phyloP scores from a whole-genome alignment of 2,113 vertebrate genomes.

The Emydura subglobosa region DNA sequence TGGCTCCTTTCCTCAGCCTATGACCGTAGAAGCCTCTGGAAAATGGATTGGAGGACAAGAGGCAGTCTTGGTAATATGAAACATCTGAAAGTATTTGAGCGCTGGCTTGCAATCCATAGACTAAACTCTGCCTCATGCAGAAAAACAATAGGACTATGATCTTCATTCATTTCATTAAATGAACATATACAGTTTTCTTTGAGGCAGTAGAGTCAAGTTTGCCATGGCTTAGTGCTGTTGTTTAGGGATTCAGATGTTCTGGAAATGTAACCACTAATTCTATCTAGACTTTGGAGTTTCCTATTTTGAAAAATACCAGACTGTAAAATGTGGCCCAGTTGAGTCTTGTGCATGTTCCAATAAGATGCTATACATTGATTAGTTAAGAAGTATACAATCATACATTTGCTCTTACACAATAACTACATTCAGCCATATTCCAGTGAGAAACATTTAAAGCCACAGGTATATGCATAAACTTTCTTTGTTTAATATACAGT shows the following conservation, averaged over 20 bases:
- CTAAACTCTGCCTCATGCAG: slow-evolving; percentile 67
- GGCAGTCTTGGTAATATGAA: slow-evolving; percentile 71
- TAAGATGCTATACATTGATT: no score
- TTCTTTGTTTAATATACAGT: no score
- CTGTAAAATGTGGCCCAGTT: no score
- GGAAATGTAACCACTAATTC: no score
- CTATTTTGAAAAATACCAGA: no score
- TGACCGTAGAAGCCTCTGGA: slow-evolving; percentile 59
- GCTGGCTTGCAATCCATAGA: slow-evolving; percentile 57
- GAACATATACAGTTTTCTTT: slow-evolving; percentile 66
- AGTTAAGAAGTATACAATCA: no score
- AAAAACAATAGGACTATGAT: slow-evolving; percentile 52
- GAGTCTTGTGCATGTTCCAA: no score
- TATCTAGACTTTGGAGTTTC: no score
- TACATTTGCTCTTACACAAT: no score
- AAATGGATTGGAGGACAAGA: slow-evolving; percentile 69
- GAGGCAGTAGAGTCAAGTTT: slow-evolving; percentile 41
- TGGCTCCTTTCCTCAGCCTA: slow-evolving; percentile 32
- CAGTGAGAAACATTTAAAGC: no score
- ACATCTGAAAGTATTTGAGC: slow-evolving; percentile 67
- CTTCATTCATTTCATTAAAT: slow-evolving; percentile 58
- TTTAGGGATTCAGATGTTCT: not conserved
- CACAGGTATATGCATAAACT: no score
- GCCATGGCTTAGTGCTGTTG: slow-evolving; percentile 49
- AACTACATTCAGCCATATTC: no score